Percentiles rank a stretch among this genome's conserved stretches.
phyloP scores from a whole-genome alignment of 2,113 vertebrate genomes.

The Gobius niger region DNA sequence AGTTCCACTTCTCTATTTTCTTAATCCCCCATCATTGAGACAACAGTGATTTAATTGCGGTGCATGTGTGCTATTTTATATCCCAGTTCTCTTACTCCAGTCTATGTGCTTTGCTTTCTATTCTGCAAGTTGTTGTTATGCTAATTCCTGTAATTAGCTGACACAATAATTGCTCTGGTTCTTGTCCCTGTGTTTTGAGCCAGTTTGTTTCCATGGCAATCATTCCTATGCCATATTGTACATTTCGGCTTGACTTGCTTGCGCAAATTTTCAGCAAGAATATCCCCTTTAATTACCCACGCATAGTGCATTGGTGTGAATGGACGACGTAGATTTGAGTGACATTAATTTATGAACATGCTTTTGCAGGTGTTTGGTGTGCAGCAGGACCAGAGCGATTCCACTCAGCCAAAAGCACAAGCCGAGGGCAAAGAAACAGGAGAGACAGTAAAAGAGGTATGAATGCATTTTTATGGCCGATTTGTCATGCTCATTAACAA shows the following conservation, averaged over 20 bases:
- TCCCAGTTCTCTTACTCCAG: constrained; percentile 13
- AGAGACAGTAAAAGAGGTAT: constrained; percentile 84
- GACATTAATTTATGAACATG: background rate
- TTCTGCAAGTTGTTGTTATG: constrained; percentile 61
- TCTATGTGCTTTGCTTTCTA: constrained; percentile 30
- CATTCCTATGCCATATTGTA: constrained; percentile 18
- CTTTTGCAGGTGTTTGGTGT: constrained; percentile 89
- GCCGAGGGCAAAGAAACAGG: constrained; percentile 77
- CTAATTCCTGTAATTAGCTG: constrained; percentile 69
- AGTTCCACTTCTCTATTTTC: background rate
- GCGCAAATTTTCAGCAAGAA: background rate
- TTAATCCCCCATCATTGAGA: constrained; percentile 24
- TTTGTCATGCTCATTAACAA: background rate
- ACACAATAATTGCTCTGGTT: constrained; percentile 59
- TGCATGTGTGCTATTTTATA: constrained; percentile 23
- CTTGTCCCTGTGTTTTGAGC: constrained; percentile 17
- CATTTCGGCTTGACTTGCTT: constrained; percentile 16
- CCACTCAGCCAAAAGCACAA: constrained; percentile 38
- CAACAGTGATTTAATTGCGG: constrained; percentile 42
- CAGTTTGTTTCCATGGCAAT: constrained; percentile 43
- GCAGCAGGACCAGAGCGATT: constrained; percentile 81
- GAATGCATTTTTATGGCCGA: background rate
- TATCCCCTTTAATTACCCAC: background rate
- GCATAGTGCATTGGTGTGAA: background rate
- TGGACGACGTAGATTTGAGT: background rate